Percentiles rank a stretch among this genome's conserved stretches.
phyloP scores from a whole-genome alignment of 2,888 invertebrate genomes.

The Tinea semifulvella region DNA sequence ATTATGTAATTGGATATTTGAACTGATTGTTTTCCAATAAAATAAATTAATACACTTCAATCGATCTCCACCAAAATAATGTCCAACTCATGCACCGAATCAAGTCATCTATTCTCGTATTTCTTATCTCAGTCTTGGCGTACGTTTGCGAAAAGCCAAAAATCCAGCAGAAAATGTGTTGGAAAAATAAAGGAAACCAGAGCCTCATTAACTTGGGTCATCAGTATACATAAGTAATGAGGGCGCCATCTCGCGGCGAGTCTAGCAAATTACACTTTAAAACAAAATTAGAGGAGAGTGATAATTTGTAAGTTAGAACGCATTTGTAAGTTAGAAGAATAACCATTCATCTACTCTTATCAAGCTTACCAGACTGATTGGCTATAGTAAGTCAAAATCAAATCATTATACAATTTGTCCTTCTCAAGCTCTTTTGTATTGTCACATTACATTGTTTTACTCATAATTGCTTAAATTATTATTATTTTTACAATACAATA shows the following conservation, averaged over 20 bases:
- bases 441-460: too few relatives aligned
- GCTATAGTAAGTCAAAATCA: too few relatives aligned
- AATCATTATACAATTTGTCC: too few relatives aligned
- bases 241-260: conserved; percentile 52
- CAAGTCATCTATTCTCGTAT: conserved; percentile 22
- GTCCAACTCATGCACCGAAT: neutral
- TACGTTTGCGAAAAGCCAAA: conserved; percentile 49
- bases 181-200: conserved; percentile 28
- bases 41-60: neutral
- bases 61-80: neutral
- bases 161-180: conserved; percentile 41
- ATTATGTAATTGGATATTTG: too few relatives aligned
- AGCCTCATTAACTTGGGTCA: conserved; percentile 73
- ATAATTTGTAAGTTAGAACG: too few relatives aligned
- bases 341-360: too few relatives aligned
- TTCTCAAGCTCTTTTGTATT: too few relatives aligned
- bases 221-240: conserved; percentile 84
- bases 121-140: conserved; percentile 41
- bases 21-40: too few relatives aligned
- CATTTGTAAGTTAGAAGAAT: too few relatives aligned
- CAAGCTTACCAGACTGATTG: too few relatives aligned
- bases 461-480: too few relatives aligned
- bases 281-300: neutral
- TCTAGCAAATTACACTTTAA: conserved; percentile 20
- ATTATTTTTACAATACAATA: too few relatives aligned